These are phyloP conservation scores for Gouania willdenowi DNA, from an alignment of 2,797 vertebrate species.

Conservation along the genomic window DNA sequence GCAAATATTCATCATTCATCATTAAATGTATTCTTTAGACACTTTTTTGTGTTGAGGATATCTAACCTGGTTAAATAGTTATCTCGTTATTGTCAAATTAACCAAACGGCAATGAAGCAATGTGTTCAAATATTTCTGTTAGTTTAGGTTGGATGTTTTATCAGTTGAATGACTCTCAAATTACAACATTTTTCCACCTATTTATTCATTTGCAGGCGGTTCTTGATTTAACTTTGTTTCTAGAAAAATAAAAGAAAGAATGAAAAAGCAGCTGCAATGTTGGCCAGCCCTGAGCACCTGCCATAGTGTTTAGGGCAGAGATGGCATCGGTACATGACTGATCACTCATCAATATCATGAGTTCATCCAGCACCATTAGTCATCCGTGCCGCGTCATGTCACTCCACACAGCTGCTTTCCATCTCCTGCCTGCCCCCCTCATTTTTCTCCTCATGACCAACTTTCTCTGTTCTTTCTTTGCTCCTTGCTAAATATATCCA, in stretches of 20 bases:
- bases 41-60: too few species aligned
- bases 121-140: too few species aligned
- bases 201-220: too few species aligned
- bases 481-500: conserved; percentile 4
- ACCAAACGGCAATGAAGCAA: too few species aligned
- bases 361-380: conserved; percentile 62
- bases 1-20: too few species aligned
- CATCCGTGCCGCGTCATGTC: conserved; percentile 58
- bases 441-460: conserved; percentile 56
- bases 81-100: too few species aligned
- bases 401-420: conserved; percentile 68
- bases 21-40: too few species aligned
- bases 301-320: conserved; percentile 44
- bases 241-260: conserved; percentile 9
- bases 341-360: conserved; percentile 67
- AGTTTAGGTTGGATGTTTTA: too few species aligned
- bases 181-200: too few species aligned
- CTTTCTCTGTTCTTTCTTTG: conserved; percentile 55
- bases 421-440: conserved; percentile 45
- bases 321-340: conserved; percentile 62
- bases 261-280: conserved; percentile 14
- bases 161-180: too few species aligned
- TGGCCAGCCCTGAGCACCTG: conserved; percentile 16
- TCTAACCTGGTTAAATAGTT: too few species aligned
- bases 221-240: too few species aligned